Conservation (phyloP, 2,797 vertebrate species). For the Gouania willdenowi region DNA sequence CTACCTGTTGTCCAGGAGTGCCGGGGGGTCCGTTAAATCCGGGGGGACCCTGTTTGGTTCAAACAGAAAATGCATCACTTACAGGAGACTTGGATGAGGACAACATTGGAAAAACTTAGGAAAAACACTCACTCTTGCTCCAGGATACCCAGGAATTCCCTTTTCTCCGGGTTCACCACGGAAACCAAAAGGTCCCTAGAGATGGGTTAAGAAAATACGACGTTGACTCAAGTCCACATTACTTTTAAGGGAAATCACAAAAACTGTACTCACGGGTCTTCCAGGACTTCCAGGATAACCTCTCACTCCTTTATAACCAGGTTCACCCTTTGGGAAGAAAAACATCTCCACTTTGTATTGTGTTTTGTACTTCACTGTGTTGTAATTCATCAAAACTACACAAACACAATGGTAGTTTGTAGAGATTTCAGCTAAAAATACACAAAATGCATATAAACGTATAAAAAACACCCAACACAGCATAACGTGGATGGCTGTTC, state of each 20-base stretch:
- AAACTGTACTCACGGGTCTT: constrained; percentile 67
- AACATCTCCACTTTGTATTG: too few relatives aligned
- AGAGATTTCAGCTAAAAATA: too few relatives aligned
- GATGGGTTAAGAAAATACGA: not conserved
- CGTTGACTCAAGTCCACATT: too few relatives aligned
- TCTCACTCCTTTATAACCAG: constrained; percentile 73
- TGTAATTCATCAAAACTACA: too few relatives aligned
- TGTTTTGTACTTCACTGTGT: too few relatives aligned
- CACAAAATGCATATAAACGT: too few relatives aligned
- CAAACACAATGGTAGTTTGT: too few relatives aligned
- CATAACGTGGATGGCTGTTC: too few relatives aligned
- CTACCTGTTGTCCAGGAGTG: constrained; percentile 70
- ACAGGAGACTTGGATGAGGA: constrained; percentile 7
- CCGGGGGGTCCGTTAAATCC: constrained; percentile 82
- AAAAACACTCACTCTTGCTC: constrained; percentile 83
- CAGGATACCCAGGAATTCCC: constrained; percentile 88
- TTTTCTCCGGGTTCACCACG: constrained; percentile 86
- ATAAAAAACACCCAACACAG: too few relatives aligned
- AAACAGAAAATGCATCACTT: constrained; percentile 7
- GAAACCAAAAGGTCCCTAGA: constrained; percentile 74
- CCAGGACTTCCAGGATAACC: constrained; percentile 76
- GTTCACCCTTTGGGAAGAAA: constrained; percentile 75
- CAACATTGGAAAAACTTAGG: too few relatives aligned
- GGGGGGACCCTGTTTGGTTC: constrained; percentile 75
- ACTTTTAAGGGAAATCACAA: too few relatives aligned